A percentile compares a stretch with the other conserved stretches of the same genome.
phyloP scores from a whole-genome alignment of 2,888 invertebrate genomes.

The Euzetes globulus region DNA sequence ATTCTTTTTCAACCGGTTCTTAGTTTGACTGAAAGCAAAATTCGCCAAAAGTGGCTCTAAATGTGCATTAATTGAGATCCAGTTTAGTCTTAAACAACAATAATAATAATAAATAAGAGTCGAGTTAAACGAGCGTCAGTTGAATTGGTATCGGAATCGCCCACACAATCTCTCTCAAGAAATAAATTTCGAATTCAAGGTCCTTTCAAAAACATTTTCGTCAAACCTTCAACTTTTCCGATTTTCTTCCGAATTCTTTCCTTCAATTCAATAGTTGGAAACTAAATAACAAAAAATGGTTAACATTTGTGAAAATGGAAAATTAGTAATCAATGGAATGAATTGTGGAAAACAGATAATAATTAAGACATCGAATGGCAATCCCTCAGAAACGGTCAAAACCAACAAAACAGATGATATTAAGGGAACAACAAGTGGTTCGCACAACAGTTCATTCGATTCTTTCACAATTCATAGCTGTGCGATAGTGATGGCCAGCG shows the following conservation, averaged over 20 bases:
- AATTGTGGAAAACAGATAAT: conserved; percentile 12
- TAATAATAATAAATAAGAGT: background rate
- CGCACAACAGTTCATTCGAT: background rate
- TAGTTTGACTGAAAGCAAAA: background rate
- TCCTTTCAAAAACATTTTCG: background rate
- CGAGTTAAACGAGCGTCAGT: background rate
- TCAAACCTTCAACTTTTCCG: background rate
- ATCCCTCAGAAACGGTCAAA: background rate
- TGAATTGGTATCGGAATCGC: conserved; percentile 18
- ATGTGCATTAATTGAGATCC: background rate
- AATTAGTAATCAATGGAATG: background rate
- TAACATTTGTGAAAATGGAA: conserved; percentile 15
- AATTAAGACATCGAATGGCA: conserved; percentile 15
- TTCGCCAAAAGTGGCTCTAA: background rate
- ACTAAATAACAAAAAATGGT: background rate
- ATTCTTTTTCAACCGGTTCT: background rate
- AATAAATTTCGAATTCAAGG: background rate
- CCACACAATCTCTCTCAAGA: background rate
- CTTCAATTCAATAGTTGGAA: background rate
- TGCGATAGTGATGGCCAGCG: conserved; percentile 58
- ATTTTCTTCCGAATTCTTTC: conserved; percentile 7
- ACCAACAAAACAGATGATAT: background rate
- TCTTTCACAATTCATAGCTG: conserved; percentile 21
- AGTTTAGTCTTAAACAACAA: background rate
- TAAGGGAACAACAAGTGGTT: background rate